phyloP scores from a whole-genome alignment of 2,113 vertebrate species.

The Scortum barcoo region DNA sequence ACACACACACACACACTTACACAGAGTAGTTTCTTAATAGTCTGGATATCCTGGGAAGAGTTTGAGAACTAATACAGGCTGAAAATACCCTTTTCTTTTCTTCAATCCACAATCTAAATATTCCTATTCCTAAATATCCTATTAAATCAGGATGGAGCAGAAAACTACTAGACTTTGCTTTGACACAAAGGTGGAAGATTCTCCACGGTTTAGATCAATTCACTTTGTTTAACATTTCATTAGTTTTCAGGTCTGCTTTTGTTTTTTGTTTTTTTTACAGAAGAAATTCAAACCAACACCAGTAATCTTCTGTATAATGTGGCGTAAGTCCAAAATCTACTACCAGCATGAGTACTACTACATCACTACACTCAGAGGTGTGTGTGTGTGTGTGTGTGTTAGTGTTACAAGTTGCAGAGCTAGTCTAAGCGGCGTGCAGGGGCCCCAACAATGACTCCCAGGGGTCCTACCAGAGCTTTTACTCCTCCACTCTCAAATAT shows the following conservation, averaged over 20 bases:
- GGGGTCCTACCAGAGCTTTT: constrained; percentile 55
- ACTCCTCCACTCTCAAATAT: constrained; percentile 39
- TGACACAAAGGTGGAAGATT: background rate
- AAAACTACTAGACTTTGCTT: background rate
- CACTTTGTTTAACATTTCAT: background rate
- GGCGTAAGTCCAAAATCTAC: background rate
- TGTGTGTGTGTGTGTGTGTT: constrained; percentile 33
- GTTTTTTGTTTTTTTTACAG: background rate
- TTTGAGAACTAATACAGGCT: background rate
- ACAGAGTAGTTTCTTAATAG: constrained; percentile 24
- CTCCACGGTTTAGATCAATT: background rate
- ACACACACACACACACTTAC: background rate
- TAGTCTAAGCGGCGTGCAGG: constrained; percentile 48
- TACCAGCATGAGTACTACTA: background rate
- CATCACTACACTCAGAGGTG: constrained; percentile 9
- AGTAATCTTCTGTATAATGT: background rate
- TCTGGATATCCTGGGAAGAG: constrained; percentile 35
- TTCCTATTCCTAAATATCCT: too few species aligned
- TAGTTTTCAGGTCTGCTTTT: background rate
- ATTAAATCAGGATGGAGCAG: too few species aligned
- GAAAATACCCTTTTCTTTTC: background rate
- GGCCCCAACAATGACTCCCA: constrained; percentile 75
- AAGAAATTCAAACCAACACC: background rate
- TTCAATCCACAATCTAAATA: too few species aligned
- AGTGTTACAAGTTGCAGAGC: constrained; percentile 37